phyloP scores from a whole-genome alignment of 2,113 vertebrate genomes.

The zebrafish (Danio rerio) region DNA sequence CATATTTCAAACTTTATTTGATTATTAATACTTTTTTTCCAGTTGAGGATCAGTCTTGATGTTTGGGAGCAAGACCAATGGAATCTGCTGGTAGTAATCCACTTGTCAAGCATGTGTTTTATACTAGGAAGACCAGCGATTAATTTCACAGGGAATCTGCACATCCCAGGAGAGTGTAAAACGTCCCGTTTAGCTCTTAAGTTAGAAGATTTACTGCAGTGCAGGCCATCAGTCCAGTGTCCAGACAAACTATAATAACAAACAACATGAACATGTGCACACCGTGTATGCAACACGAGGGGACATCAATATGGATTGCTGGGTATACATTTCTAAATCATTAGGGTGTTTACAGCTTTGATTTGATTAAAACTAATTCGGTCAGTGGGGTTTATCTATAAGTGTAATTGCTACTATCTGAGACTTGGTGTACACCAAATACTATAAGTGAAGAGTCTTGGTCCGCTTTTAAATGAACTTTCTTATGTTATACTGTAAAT shows the following conservation, averaged over 20 bases:
- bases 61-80: constrained; percentile 15
- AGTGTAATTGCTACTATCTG: too few species aligned
- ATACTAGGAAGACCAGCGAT: constrained; percentile 27
- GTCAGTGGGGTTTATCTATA: too few species aligned
- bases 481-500: too few species aligned
- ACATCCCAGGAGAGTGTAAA: constrained; percentile 38
- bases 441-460: too few species aligned
- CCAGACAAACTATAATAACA: constrained; percentile 7
- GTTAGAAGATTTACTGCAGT: constrained; percentile 9
- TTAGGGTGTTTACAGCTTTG: neutral
- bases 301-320: neutral
- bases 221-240: neutral
- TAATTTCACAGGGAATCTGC: constrained; percentile 34
- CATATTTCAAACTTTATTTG: neutral
- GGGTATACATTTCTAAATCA: neutral
- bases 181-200: constrained; percentile 58
- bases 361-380: too few species aligned
- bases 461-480: too few species aligned
- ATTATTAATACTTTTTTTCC: neutral
- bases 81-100: constrained; percentile 33
- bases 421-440: too few species aligned
- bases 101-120: constrained; percentile 41
- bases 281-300: neutral
- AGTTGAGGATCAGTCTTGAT: neutral
- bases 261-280: neutral